Conservation (phyloP, 2,888 invertebrate genomes). For the Deilephila elpenor region DNA sequence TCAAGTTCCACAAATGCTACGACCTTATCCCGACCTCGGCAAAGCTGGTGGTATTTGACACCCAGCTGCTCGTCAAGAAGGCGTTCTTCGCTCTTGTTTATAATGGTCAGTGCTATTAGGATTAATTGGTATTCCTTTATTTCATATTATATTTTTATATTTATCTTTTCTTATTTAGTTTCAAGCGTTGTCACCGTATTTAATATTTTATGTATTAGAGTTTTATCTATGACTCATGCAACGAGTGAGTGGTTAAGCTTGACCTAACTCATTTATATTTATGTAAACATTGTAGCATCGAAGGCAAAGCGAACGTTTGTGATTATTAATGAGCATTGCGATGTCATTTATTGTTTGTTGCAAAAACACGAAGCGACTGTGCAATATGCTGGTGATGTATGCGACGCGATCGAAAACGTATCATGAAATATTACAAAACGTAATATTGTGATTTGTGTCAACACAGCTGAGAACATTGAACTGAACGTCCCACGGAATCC, state of each 20-base stretch:
- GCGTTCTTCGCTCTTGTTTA: constrained; percentile 99
- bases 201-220: not conserved
- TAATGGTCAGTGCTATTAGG: constrained; percentile 89
- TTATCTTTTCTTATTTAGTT: not conserved
- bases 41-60: constrained; percentile 99
- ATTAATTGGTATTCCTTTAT: not conserved
- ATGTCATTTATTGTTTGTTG: not conserved
- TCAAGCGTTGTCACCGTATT: not conserved
- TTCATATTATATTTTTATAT: not conserved
- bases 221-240: not conserved
- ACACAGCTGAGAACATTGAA: constrained; percentile 57
- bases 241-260: not conserved
- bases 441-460: constrained; percentile 57
- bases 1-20: constrained; percentile 99
- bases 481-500: constrained; percentile 48
- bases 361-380: not conserved
- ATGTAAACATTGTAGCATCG: not conserved
- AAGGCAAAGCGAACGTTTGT: constrained; percentile 22
- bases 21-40: constrained; percentile 99
- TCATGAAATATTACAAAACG: not conserved
- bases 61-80: constrained; percentile 98
- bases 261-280: not conserved
- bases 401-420: constrained; percentile 12
- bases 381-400: not conserved
- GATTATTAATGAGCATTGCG: not conserved